A percentile compares a stretch with the other conserved stretches of the same genome.
Evolutionary conservation across 2,888 invertebrate species (phyloP).

Genomic region (Corbicula japonica): DNA sequence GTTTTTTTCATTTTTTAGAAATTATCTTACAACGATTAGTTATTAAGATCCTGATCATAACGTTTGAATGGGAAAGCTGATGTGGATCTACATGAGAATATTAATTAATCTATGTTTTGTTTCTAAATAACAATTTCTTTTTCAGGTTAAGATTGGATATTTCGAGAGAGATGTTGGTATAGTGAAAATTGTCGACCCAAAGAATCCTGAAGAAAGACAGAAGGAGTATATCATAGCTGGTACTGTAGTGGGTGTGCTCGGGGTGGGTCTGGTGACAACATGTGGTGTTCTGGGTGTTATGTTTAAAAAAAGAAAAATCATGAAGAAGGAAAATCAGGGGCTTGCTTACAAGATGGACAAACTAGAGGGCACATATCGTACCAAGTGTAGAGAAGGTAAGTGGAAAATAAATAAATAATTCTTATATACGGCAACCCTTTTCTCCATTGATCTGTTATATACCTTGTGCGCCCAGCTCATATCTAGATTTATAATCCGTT

Average conservation of each 20-base stretch:
- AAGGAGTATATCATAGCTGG: constrained; percentile 87
- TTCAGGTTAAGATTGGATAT: constrained; percentile 91
- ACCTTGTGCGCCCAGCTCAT: too few species aligned
- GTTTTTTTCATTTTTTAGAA: too few species aligned
- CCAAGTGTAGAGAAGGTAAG: constrained; percentile 97
- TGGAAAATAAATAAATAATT: too few species aligned
- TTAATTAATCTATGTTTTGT: constrained; percentile 7
- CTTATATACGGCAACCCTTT: too few species aligned
- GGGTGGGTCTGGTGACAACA: constrained; percentile 92
- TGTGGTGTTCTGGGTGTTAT: constrained; percentile 90
- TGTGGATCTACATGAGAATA: too few species aligned
- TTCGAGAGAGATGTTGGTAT: constrained; percentile 95
- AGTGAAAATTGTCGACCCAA: constrained; percentile 91
- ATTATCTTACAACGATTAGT: too few species aligned
- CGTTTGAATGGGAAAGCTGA: too few species aligned
- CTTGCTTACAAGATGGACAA: constrained; percentile 99
- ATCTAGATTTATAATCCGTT: too few species aligned
- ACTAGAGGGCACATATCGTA: constrained; percentile 97
- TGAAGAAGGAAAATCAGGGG: constrained; percentile 98
- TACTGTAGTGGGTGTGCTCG: constrained; percentile 92
- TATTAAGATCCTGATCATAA: too few species aligned
- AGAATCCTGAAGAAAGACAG: constrained; percentile 81
- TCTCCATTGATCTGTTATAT: too few species aligned
- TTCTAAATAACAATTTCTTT: constrained; percentile 21
- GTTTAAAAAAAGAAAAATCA: constrained; percentile 94